phyloP scores from a whole-genome alignment of 2,113 vertebrate species.

The Daubentonia madagascariensis region DNA sequence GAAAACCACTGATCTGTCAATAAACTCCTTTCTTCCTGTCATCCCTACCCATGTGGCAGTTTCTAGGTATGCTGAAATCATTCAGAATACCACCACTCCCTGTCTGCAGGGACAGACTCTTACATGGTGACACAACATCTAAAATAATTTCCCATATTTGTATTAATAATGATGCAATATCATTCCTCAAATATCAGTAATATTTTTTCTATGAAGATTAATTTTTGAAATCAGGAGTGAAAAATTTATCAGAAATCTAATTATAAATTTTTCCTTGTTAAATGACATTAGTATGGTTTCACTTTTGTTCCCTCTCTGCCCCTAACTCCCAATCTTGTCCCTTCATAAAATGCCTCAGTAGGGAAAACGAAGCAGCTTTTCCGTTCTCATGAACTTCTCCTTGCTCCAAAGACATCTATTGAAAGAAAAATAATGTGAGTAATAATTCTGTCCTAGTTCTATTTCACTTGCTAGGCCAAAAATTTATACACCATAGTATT shows the following conservation, averaged over 20 bases:
- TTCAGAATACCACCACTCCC: neutral
- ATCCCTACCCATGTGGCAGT: neutral
- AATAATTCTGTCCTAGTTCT: neutral
- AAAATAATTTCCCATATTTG: neutral
- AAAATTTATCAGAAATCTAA: neutral
- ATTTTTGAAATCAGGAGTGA: neutral
- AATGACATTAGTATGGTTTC: neutral
- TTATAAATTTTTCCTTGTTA: neutral
- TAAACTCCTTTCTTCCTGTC: neutral
- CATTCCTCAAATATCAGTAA: neutral
- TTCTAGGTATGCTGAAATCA: neutral
- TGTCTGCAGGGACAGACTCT: neutral
- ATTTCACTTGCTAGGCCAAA: neutral
- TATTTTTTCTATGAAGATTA: neutral
- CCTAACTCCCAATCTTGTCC: neutral
- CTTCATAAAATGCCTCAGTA: neutral
- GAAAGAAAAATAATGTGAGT: neutral
- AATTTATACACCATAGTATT: neutral
- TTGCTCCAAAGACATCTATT: conserved; percentile 15
- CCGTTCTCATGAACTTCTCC: neutral
- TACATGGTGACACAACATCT: neutral
- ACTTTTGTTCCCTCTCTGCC: neutral
- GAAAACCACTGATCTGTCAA: neutral
- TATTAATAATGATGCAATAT: neutral
- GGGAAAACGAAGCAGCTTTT: neutral